Percentiles rank a stretch among this genome's conserved stretches.
These are phyloP conservation scores for Muscicapa striata DNA, from an alignment of 2,797 vertebrate genomes.

Conservation along the genomic window DNA sequence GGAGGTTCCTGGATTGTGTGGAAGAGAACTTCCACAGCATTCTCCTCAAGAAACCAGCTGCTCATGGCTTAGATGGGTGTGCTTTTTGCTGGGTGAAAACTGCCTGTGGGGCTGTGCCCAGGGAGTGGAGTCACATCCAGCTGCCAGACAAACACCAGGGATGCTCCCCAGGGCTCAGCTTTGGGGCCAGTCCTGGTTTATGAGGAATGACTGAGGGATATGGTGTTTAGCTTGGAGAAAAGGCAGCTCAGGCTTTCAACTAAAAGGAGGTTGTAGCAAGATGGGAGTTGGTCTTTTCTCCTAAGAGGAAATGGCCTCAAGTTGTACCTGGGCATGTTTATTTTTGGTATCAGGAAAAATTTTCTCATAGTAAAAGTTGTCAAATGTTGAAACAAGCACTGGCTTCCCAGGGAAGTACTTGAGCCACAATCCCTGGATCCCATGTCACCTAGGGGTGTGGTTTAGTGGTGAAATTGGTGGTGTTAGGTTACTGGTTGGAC, in stretches of 20 bases:
- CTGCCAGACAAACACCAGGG: too few relatives aligned
- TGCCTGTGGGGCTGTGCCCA: fast-evolving
- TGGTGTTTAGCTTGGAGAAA: not conserved
- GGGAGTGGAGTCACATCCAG: not conserved
- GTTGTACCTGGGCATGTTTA: not conserved
- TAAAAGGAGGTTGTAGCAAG: not conserved
- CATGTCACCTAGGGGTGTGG: fast-evolving
- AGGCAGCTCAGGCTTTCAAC: not conserved
- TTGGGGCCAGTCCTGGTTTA: not conserved
- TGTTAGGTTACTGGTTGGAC: not conserved
- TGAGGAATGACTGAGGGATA: not conserved
- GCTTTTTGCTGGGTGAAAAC: not conserved
- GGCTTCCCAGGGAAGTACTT: not conserved
- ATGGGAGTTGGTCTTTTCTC: not conserved
- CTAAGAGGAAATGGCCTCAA: not conserved
- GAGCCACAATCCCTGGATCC: not conserved
- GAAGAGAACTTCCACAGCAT: not conserved
- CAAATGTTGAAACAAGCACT: not conserved
- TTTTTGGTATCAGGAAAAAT: not conserved
- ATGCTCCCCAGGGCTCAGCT: fast-evolving
- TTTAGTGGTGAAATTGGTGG: not conserved
- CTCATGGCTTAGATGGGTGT: not conserved
- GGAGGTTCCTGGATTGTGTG: not conserved
- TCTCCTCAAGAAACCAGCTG: fast-evolving
- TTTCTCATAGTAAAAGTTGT: not conserved